phyloP scores from a whole-genome alignment of 2,888 invertebrate genomes.

The Platycheirus albimanus region DNA sequence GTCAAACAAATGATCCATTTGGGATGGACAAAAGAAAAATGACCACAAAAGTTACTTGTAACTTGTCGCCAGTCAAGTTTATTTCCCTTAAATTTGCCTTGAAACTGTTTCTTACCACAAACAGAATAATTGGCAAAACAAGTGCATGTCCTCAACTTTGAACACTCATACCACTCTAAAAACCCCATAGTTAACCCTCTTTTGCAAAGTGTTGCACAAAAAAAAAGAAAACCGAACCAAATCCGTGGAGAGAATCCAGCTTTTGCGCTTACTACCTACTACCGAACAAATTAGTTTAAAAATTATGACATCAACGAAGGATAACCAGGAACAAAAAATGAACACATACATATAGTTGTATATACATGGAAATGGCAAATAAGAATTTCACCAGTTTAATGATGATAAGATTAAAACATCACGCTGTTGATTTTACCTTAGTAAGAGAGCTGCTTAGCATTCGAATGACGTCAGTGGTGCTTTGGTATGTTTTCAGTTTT shows the following conservation, averaged over 20 bases:
- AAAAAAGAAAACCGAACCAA: constrained; percentile 7
- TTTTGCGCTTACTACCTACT: constrained; percentile 35
- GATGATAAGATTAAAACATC: too few species aligned
- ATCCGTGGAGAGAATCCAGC: constrained; percentile 36
- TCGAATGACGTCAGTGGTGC: too few species aligned
- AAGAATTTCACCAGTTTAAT: constrained; percentile 44
- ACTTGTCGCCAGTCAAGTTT: constrained; percentile 23
- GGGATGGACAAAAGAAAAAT: neutral
- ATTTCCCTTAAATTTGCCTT: constrained; percentile 10
- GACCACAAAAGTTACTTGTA: neutral
- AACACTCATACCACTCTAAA: too few species aligned
- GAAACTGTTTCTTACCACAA: constrained; percentile 2
- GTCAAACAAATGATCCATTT: too few species aligned
- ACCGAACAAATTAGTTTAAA: constrained; percentile 68
- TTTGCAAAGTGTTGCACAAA: neutral
- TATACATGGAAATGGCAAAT: neutral
- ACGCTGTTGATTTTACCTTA: too few species aligned
- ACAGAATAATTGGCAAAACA: constrained; percentile 20
- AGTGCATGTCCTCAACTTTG: constrained; percentile 14
- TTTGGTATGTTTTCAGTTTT: too few species aligned
- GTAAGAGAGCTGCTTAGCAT: too few species aligned
- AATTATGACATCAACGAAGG: constrained; percentile 69
- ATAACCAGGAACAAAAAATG: constrained; percentile 26
- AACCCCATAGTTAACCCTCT: too few species aligned
- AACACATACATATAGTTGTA: too few species aligned